Conservation (phyloP, 1,140 invertebrate genomes). For the Anoplolepis gracilipes region DNA sequence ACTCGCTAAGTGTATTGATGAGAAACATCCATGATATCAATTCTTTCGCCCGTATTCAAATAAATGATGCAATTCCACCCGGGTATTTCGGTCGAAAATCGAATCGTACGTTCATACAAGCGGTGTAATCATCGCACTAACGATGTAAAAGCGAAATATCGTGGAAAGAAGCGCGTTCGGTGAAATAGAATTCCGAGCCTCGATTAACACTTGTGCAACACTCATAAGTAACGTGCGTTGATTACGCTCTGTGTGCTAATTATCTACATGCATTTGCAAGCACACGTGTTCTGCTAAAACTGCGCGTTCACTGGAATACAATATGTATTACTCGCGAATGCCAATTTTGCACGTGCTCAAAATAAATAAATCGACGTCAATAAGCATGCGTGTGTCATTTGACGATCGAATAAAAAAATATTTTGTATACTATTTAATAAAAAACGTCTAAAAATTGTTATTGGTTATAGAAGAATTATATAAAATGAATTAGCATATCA, state of each 20-base stretch:
- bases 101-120: slow-evolving; percentile 33
- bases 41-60: slow-evolving; percentile 30
- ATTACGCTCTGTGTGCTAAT: slow-evolving; percentile 45
- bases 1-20: neutral
- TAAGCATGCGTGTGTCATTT: neutral
- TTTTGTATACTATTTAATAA: neutral
- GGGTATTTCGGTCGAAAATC: slow-evolving; percentile 27
- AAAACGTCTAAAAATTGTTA: neutral
- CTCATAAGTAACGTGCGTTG: slow-evolving; percentile 54
- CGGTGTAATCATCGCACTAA: slow-evolving; percentile 49
- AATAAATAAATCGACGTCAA: slow-evolving; percentile 35
- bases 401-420: neutral
- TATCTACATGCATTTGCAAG: slow-evolving; percentile 30
- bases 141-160: slow-evolving; percentile 57
- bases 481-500: no score
- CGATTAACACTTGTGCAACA: slow-evolving; percentile 38
- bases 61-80: slow-evolving; percentile 28
- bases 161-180: slow-evolving; percentile 31
- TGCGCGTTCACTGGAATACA: slow-evolving; percentile 4
- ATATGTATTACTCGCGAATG: slow-evolving; percentile 24
- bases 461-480: neutral
- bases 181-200: slow-evolving; percentile 6
- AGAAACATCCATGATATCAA: neutral
- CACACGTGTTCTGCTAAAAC: slow-evolving; percentile 43
- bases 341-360: slow-evolving; percentile 37